A percentile compares a stretch with the other conserved stretches of the same genome.
phyloP scores from a whole-genome alignment of 2,888 invertebrate species.

The Kryphioiulus occultus region DNA sequence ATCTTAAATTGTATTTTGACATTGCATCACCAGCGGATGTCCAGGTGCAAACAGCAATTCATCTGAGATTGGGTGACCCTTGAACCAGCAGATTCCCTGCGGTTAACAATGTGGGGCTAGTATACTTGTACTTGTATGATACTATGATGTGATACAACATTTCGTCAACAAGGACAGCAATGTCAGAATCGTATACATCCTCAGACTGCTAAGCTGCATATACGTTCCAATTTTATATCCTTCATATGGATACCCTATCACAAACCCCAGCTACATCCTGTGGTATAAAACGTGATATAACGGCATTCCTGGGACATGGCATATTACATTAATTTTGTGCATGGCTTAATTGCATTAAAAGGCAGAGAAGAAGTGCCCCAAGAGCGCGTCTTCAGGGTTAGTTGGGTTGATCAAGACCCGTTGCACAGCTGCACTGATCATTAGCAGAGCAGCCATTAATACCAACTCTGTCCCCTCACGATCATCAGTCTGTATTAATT shows the following conservation, averaged over 20 bases:
- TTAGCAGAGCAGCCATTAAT: constrained; percentile 33
- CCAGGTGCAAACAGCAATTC: background rate
- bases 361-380: background rate
- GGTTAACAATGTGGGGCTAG: background rate
- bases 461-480: background rate
- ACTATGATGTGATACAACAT: too few relatives aligned
- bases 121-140: too few relatives aligned
- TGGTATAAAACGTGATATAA: background rate
- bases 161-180: too few relatives aligned
- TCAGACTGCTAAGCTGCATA: too few relatives aligned
- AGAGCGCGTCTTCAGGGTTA: background rate
- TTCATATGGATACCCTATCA: background rate
- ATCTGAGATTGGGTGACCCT: background rate
- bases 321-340: constrained; percentile 26
- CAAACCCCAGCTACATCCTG: background rate
- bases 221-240: background rate
- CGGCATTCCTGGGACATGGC: background rate
- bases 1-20: background rate
- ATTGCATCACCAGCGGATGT: background rate
- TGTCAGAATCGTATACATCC: too few relatives aligned
- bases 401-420: constrained; percentile 24
- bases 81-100: background rate
- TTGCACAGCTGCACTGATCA: constrained; percentile 39
- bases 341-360: constrained; percentile 35
- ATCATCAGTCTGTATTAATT: constrained; percentile 45